Evolutionary conservation across 92 coral and sea anemone species (phyloP), one percentile per base, ranked within the genome.

Genomic region (Bergia puertoricense): DNA sequence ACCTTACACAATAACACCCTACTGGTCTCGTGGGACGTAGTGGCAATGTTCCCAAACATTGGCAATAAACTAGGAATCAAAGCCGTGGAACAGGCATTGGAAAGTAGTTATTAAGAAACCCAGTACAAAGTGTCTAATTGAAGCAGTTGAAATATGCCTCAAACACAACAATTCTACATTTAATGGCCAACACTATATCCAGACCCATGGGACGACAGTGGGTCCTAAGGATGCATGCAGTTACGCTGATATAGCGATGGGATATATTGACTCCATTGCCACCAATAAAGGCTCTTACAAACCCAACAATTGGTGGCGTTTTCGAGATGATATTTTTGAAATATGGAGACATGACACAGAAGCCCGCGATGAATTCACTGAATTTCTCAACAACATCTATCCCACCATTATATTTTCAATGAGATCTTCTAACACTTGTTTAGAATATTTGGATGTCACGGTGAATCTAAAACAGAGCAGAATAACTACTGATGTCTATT

Each of bases 121-220:
- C 0, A 66, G 85, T 44, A 88, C 90, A 36, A 76, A 88, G 51
- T 79, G 90, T 79, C 40, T 88, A 18, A 8, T 88, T 13, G 90
- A 88, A 66, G 90, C 90, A 23, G 67, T 88, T 2, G 85, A 88
- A 42, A 88, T 88, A 16, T 88, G 90, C 50, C 79, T 79, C 36
- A 40, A 86, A 43, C 57, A 51, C 38, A 76, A 78, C 16, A 87
- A 78, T 37, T 76, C 43, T n/a, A 77, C 67, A 59, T 87, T 87
- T 87, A 40, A 45, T 40, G 82, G 43, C 4, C 8, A n/a, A 36
- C 50, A 88, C 56, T 80, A 65, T 45, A 40, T 88, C 9, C 86
- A 88, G 66, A 0, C 20, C 22, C 80, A 88, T 79, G 90, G 86
- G 6, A 88, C 85, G 6, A 80, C 79, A 1, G 66, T 65, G 89